Conservation (phyloP, 2,888 invertebrate genomes). For the Sarcophaga subvicina region DNA sequence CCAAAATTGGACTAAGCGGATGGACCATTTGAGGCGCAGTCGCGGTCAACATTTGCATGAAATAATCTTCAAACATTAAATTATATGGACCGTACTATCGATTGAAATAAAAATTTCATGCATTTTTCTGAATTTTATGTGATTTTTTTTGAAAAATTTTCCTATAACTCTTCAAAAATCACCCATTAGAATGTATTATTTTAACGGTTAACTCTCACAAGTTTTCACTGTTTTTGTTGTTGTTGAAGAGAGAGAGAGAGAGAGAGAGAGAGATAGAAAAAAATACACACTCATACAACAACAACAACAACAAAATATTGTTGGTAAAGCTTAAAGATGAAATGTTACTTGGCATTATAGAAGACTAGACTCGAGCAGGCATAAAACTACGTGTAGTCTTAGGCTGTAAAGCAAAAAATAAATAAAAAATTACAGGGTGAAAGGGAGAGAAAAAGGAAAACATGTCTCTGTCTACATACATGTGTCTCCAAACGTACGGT, state of each 20-base stretch:
- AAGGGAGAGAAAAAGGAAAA: slow-evolving; percentile 12
- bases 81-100: too few relatives aligned
- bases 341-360: slow-evolving; percentile 55
- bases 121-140: too few relatives aligned
- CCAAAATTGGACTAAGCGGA: too few relatives aligned
- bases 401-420: slow-evolving; percentile 29
- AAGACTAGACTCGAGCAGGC: slow-evolving; percentile 69
- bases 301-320: neutral
- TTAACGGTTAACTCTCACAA: neutral
- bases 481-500: neutral
- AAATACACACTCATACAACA: neutral
- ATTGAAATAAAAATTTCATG: too few relatives aligned
- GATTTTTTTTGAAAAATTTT: too few relatives aligned
- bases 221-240: neutral
- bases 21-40: too few relatives aligned
- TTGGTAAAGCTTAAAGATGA: slow-evolving; percentile 54
- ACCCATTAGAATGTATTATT: too few relatives aligned
- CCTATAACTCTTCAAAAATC: too few relatives aligned
- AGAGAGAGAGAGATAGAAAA: neutral
- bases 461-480: slow-evolving; percentile 15
- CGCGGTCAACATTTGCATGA: too few relatives aligned
- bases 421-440: too few relatives aligned
- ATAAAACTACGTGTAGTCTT: slow-evolving; percentile 67
- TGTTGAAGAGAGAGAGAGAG: neutral
- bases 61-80: too few relatives aligned